Percentiles rank a stretch among this genome's conserved stretches.
phyloP scores from a whole-genome alignment of 2,797 vertebrate species.

The Melanotaenia nigrans region DNA sequence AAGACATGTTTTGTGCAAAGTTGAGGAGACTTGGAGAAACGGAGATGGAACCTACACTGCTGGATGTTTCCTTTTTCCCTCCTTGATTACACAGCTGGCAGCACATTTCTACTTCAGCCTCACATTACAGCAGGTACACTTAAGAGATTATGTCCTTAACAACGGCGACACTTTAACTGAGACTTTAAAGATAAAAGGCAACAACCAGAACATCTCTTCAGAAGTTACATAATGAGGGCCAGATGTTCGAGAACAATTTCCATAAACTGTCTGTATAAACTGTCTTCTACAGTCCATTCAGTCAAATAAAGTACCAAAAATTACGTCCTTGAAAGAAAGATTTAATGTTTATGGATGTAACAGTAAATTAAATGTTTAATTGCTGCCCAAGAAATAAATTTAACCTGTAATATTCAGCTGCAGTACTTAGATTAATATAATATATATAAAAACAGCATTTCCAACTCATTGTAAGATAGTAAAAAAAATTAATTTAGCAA shows the following conservation, averaged over 20 bases:
- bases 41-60: slow-evolving; percentile 3
- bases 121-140: slow-evolving; percentile 12
- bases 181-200: slow-evolving; percentile 6
- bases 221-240: not conserved
- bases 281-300: not conserved
- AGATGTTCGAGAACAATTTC: not conserved
- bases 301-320: not conserved
- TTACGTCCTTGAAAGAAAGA: not conserved
- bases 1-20: slow-evolving; percentile 51
- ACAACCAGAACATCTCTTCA: slow-evolving; percentile 6
- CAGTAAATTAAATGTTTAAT: no score
- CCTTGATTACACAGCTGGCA: slow-evolving; percentile 27
- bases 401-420: no score
- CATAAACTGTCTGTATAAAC: not conserved
- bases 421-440: no score
- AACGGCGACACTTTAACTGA: slow-evolving; percentile 26
- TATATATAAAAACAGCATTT: no score
- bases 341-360: no score
- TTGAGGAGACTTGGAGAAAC: slow-evolving; percentile 14
- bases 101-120: slow-evolving; percentile 14
- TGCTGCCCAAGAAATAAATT: not conserved
- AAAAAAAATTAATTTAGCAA: no score
- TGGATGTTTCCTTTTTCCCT: slow-evolving; percentile 6
- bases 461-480: no score
- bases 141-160: slow-evolving; percentile 11